phyloP scores from a whole-genome alignment of 2,888 invertebrate genomes.

The Sarcophaga variegata region DNA sequence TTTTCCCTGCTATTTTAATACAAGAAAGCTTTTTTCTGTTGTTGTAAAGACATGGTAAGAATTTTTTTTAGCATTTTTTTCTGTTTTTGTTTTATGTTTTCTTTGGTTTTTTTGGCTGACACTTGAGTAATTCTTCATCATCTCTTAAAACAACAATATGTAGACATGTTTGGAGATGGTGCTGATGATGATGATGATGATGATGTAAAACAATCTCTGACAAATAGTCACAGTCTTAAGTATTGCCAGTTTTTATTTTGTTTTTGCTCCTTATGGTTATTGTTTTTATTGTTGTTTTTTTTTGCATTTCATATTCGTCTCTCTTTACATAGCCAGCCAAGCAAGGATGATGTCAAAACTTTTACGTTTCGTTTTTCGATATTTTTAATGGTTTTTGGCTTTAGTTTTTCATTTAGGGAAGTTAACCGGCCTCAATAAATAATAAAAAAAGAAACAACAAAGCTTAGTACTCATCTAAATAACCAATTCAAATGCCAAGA shows the following conservation, averaged over 20 bases:
- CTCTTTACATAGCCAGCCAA: slow-evolving; percentile 46
- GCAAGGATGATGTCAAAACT: slow-evolving; percentile 60
- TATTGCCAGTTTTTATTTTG: slow-evolving; percentile 56
- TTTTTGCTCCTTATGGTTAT: slow-evolving; percentile 4
- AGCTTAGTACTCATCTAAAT: background rate
- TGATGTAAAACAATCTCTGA: slow-evolving; percentile 52
- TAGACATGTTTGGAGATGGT: background rate
- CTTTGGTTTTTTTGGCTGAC: slow-evolving; percentile 66
- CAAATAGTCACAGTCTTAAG: slow-evolving; percentile 61
- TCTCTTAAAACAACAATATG: slow-evolving; percentile 60
- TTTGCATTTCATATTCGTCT: slow-evolving; percentile 29
- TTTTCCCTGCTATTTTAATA: background rate
- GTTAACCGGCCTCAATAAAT: slow-evolving; percentile 26
- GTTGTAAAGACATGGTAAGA: slow-evolving; percentile 4
- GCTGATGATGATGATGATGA: slow-evolving; percentile 18
- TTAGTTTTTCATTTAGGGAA: slow-evolving; percentile 55
- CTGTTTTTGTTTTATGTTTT: slow-evolving; percentile 20
- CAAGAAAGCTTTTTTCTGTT: background rate
- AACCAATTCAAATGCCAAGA: slow-evolving; percentile 38
- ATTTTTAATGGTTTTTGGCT: slow-evolving; percentile 45
- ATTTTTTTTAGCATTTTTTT: background rate
- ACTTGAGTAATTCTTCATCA: slow-evolving; percentile 69
- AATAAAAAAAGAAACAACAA: background rate
- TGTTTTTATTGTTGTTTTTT: background rate
- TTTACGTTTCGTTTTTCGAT: slow-evolving; percentile 22